phyloP scores from a whole-genome alignment of 2,888 invertebrate genomes.

The Oscheius onirici region DNA sequence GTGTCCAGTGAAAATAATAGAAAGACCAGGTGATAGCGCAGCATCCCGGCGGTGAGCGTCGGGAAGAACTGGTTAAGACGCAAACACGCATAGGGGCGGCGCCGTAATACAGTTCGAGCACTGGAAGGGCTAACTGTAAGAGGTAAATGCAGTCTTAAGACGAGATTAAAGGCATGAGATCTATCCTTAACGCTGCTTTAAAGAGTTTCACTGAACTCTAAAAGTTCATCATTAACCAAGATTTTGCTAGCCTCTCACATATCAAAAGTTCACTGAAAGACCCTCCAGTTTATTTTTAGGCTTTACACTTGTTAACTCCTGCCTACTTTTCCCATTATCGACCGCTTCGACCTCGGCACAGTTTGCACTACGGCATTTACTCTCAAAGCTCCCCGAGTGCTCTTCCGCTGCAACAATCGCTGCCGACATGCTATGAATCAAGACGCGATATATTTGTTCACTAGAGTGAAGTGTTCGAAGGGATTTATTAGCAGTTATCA shows the following conservation, averaged over 20 bases:
- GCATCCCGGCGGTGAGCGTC: slow-evolving; percentile 29
- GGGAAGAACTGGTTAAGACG: slow-evolving; percentile 32
- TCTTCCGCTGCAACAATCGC: slow-evolving; percentile 13
- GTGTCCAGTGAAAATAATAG: slow-evolving; percentile 13
- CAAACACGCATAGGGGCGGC: slow-evolving; percentile 30
- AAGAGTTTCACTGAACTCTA: not conserved
- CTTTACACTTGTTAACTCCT: not conserved
- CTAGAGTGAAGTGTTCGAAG: no score
- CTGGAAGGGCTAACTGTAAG: not conserved
- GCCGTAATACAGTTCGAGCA: slow-evolving; percentile 30
- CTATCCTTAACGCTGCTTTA: no score
- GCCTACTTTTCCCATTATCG: slow-evolving; percentile 6
- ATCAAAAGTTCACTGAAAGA: not conserved
- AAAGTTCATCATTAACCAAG: not conserved
- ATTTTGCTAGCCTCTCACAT: not conserved
- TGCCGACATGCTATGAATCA: no score
- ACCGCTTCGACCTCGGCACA: slow-evolving; percentile 3
- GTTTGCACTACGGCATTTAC: slow-evolving; percentile 32
- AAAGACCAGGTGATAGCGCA: slow-evolving; percentile 32
- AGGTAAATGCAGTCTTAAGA: not conserved
- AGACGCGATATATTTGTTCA: no score
- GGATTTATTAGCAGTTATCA: no score
- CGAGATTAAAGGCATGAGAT: not conserved
- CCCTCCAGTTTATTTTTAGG: not conserved
- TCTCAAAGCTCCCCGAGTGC: slow-evolving; percentile 21